A percentile compares a stretch with the other conserved stretches of the same genome.
Evolutionary conservation across 2,888 invertebrate species (phyloP).

Genomic region (Meiosimyza platycephala): DNA sequence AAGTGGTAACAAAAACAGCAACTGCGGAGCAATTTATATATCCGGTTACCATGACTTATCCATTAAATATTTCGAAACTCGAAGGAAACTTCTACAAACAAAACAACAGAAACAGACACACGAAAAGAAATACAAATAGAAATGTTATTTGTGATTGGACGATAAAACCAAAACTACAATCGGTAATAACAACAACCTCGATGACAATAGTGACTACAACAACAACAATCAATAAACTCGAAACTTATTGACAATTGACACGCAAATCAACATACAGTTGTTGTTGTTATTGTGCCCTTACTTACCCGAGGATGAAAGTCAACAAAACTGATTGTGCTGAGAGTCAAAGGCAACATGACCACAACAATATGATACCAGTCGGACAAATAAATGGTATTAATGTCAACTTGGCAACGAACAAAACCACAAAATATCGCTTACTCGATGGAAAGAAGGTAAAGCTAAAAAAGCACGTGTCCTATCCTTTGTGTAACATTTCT

Average conservation of each 20-base stretch:
- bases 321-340: not conserved
- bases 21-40: not conserved
- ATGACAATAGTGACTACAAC: not conserved
- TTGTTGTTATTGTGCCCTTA: too few relatives aligned
- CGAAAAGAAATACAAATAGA: too few relatives aligned
- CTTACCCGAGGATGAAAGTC: not conserved
- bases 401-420: too few relatives aligned
- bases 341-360: not conserved
- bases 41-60: slow-evolving; percentile 14
- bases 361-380: not conserved
- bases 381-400: not conserved
- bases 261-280: not conserved
- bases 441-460: too few relatives aligned
- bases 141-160: not conserved
- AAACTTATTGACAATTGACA: slow-evolving; percentile 19
- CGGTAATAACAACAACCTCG: not conserved
- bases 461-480: too few relatives aligned
- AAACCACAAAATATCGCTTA: too few relatives aligned
- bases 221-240: slow-evolving; percentile 5
- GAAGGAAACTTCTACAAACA: not conserved
- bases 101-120: too few relatives aligned
- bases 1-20: not conserved
- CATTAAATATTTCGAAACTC: slow-evolving; percentile 1
- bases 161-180: slow-evolving; percentile 3
- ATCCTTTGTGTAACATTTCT: too few relatives aligned